Base-by-base conservation (phyloP, 2,888 invertebrate species). In the Epinotia brunnichana region DNA sequence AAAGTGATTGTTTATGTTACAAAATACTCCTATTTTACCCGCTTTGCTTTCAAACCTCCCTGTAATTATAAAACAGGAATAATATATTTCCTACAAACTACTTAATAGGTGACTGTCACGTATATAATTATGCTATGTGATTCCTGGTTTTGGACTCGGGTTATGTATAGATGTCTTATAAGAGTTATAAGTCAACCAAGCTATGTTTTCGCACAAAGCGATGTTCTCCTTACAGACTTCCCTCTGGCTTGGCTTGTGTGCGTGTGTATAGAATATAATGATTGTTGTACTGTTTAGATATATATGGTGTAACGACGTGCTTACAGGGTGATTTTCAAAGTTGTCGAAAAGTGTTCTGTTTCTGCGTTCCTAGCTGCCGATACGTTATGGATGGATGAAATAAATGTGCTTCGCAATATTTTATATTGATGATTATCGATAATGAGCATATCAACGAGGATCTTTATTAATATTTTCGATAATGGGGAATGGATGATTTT, bases 161-260 rank as follows among this genome's bases (percentile, higher is more conserved):
- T 80, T 77, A 80, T 80, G 67, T 81, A 83, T 75, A 54, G 39
- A 56, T 64, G 64, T 70, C n/a, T n/a, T n/a, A n/a, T n/a, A n/a
- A n/a, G n/a, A 19, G 29, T 29, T 64, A 21, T 72, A 75, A 81
- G 79, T 81, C 77, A 74, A 75, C 73, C 73, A 76, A 77, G 75
- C 77, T 78, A 85, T 90, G 90, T 90, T 82, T 87, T 85, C 87
- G 85, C 89, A 89, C 87, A 83, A n/a, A 83, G 87, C 86, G 82
- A 88, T 90, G 85, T 88, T 87, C 78, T 82, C 82, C 83, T 83
- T 79, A 81, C 79, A 81, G 81, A 77, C 75, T 79, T 79, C 79
- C 83, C 82, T 83, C 83, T 85, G 81, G 90, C 91, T 91, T 91
- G 85, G 91, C 91, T 91, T 91, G 78, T 88, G 85, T 76, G 74